phyloP scores from a whole-genome alignment of 2,797 vertebrate species.

The Carcharodon carcharias region DNA sequence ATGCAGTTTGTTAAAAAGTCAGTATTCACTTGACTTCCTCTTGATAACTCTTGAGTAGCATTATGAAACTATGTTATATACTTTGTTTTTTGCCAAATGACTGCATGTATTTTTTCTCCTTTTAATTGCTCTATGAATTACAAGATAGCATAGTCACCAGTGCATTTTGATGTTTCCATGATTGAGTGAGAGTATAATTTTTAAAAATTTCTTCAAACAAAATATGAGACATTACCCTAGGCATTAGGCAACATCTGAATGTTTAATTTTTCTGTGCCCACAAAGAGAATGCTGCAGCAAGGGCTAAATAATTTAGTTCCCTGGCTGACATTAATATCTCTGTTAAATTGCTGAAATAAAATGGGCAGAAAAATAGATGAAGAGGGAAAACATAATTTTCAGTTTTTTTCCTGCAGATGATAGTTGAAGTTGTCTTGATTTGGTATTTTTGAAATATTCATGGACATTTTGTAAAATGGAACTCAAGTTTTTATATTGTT shows the following conservation, averaged over 20 bases:
- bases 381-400: neutral
- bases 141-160: neutral
- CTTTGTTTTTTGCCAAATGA: neutral
- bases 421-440: neutral
- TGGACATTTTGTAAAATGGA: neutral
- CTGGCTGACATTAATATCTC: neutral
- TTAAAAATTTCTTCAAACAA: neutral
- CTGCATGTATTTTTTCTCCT: neutral
- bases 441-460: neutral
- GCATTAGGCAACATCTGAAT: neutral
- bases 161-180: neutral
- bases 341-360: neutral
- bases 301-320: neutral
- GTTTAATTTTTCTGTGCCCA: neutral
- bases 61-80: neutral
- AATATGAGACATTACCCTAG: neutral
- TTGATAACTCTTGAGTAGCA: neutral
- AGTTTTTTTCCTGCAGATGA: neutral
- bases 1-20: conserved; percentile 37
- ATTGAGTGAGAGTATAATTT: neutral
- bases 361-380: too few relatives aligned
- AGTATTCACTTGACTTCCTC: neutral
- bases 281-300: neutral
- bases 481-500: neutral
- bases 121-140: neutral